Base-by-base conservation (phyloP, 2,888 invertebrate species). In the Tribolium freemani region DNA sequence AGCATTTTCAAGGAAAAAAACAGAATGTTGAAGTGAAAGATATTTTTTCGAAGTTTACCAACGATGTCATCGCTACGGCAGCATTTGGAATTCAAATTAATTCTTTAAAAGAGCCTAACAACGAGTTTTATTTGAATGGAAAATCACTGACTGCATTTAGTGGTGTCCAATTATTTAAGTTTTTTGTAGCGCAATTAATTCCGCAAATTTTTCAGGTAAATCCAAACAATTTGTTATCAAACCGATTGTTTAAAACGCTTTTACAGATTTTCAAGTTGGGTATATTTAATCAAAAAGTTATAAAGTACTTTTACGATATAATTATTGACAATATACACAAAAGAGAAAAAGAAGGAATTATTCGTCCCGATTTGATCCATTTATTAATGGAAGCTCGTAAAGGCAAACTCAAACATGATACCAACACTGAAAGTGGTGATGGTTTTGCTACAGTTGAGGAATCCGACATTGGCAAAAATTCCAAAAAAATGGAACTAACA, bases 301-400 rank as follows among this genome's bases (percentile, higher is more conserved):
- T 9, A 9, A 16, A 84, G 0, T 89, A 88, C 76, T 89, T 89
- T 76, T 82, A 80, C 60, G 77, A 80, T 8, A 64, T 89, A 0
- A 86, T 89, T 0, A 82, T 83, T 48, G 83, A 88, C 20, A 84
- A 44, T 30, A 66, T 73, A 4, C 44, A 30, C 5, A 50, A 58
- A 2, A 73, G 90, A 0, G 86, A 88, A 75, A 81, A 83, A 13
- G 80, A 87, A 11, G 85, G 87, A 0, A 88, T 90, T n/a, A 68
- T 87, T 1, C 84, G 90, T 2, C 88, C 87, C 1, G 90, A 90
- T 75, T 88, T 90, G 88, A 88, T 90, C 21, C 87, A 90, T 73
- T 84, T 90, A 64, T 81, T 90, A 1, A 86, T 89, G 86, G 87
- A 88, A 78, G 87, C 88, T 0, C 86, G 87, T 63, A 84, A 87